A percentile compares a stretch with the other conserved stretches of the same genome.
Conservation (phyloP, 1,140 invertebrate genomes). For the Drosophila malerkotliana region DNA sequence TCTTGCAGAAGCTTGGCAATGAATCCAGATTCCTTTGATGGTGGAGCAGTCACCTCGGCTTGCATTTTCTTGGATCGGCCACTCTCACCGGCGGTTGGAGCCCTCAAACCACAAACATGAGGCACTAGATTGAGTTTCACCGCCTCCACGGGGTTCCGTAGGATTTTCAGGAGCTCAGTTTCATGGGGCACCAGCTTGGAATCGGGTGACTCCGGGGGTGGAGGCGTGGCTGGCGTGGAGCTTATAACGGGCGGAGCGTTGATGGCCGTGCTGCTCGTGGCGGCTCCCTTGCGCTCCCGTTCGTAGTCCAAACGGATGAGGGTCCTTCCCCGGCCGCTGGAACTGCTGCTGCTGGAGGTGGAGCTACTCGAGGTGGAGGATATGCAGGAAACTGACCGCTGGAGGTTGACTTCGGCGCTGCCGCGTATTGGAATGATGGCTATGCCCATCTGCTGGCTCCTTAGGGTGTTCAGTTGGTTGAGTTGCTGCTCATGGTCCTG, state of each 20-base stretch:
- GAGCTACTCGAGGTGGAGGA: conserved; percentile 79
- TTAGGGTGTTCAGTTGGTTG: conserved; percentile 74
- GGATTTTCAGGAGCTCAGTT: conserved; percentile 85
- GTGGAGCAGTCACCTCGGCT: background rate
- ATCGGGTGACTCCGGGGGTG: conserved; percentile 11
- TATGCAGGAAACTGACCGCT: conserved; percentile 76
- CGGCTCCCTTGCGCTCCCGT: conserved; percentile 48
- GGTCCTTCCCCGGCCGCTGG: conserved; percentile 67
- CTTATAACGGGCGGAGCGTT: conserved; percentile 57
- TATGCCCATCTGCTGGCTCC: conserved; percentile 59
- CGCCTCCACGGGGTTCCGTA: conserved; percentile 89
- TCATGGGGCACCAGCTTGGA: conserved; percentile 66
- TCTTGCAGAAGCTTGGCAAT: conserved; percentile 86
- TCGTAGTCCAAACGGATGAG: conserved; percentile 76
- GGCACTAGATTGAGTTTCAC: conserved; percentile 88
- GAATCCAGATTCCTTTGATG: conserved; percentile 65
- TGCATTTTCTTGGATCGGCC: conserved; percentile 48
- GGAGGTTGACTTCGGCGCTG: conserved; percentile 62
- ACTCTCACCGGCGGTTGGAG: conserved; percentile 7
- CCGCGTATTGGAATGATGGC: conserved; percentile 78
- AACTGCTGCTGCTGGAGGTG: conserved; percentile 62
- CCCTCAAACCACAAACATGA: conserved; percentile 87
- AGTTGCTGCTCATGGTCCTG: conserved; percentile 68
- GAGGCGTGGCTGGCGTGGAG: conserved; percentile 49
- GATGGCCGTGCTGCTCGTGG: conserved; percentile 58